Percentiles rank a stretch among this genome's conserved stretches.
phyloP scores from a whole-genome alignment of 2,888 invertebrate species.

The Drosophila basisetae region DNA sequence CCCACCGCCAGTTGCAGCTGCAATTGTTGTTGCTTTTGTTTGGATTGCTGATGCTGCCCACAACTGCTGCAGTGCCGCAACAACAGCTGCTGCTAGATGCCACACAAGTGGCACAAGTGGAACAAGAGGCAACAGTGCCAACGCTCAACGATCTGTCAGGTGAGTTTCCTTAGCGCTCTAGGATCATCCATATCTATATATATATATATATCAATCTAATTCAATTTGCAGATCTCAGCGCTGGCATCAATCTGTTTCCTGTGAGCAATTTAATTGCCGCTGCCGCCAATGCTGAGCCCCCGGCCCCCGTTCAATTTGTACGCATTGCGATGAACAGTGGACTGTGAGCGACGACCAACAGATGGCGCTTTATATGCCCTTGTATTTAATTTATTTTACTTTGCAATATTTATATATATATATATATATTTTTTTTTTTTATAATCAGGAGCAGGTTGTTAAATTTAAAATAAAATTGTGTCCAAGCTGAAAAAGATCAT shows the following conservation, averaged over 20 bases:
- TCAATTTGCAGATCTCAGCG: constrained; percentile 55
- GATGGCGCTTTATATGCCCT: constrained; percentile 18
- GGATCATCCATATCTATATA: not conserved
- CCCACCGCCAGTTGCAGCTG: not conserved
- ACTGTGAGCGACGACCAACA: constrained; percentile 49
- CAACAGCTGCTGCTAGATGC: constrained; percentile 50
- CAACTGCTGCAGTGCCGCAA: constrained; percentile 52
- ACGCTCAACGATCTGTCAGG: constrained; percentile 63
- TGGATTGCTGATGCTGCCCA: constrained; percentile 28
- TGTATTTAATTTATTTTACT: constrained; percentile 16
- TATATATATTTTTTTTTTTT: not conserved
- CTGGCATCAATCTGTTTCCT: constrained; percentile 68
- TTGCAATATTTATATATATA: not conserved
- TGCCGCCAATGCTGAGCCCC: constrained; percentile 67
- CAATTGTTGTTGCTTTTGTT: constrained; percentile 24
- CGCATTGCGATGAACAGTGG: constrained; percentile 78
- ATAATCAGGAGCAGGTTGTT: constrained; percentile 1
- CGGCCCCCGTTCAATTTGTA: constrained; percentile 69
- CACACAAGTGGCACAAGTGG: constrained; percentile 18
- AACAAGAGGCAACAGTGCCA: constrained; percentile 24
- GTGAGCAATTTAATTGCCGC: constrained; percentile 73
- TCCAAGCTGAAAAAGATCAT: not conserved
- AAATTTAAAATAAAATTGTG: constrained; percentile 26
- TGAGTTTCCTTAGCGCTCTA: constrained; percentile 26
- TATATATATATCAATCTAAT: not conserved